Evolutionary conservation across 2,113 vertebrate genomes (phyloP), one percentile per base, ranked within the genome.

Genomic region (Colius striatus): DNA sequence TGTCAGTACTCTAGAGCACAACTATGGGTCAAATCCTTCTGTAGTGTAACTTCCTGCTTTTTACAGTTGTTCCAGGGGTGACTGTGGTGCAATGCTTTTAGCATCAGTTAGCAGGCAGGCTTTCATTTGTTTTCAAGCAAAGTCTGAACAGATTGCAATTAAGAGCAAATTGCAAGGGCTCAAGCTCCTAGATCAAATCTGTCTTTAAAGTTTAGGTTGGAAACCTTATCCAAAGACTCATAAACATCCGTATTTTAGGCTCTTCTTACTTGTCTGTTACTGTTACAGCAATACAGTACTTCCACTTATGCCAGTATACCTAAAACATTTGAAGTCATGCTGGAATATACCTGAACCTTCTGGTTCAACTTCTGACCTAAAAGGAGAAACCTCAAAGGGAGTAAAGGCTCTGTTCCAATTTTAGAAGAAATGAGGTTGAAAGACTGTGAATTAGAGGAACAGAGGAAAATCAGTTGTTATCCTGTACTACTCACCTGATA

Each of bases 141-240:
- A 96, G 54, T 84, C n/a, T 67, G 75, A 96, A 65, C 70, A 85
- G 63, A 95, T 92, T 91, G 78, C 84, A 78, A 21, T 82, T 68
- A 89, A 75, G 72, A 73, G 32, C 18, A 61, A 74, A 41, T 82
- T 74, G 30, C 34, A 85, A 61, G 80, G 34, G 21, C 78, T 81
- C 18, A 55, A 66, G 25, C 74, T 95, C 45, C 92, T 92, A 63
- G 16, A 34, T 95, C 48, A 89, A 80, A 62, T 83, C 66, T 82
- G 61, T 71, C 87, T 41, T 75, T 92, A 60, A 34, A 90, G 92
- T 83, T 29, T 3, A 58, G 9, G 9, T 65, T 88, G 58, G 45
- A 92, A 90, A 38, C 36, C 26, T 73, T 82, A 38, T 48, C n/a
- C 79, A 80, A 75, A 72, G 84, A 77, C 78, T 67, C 85, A 43